Evolutionary conservation across 2,113 vertebrate species (phyloP).

Genomic region (Pardalotus punctatus): DNA sequence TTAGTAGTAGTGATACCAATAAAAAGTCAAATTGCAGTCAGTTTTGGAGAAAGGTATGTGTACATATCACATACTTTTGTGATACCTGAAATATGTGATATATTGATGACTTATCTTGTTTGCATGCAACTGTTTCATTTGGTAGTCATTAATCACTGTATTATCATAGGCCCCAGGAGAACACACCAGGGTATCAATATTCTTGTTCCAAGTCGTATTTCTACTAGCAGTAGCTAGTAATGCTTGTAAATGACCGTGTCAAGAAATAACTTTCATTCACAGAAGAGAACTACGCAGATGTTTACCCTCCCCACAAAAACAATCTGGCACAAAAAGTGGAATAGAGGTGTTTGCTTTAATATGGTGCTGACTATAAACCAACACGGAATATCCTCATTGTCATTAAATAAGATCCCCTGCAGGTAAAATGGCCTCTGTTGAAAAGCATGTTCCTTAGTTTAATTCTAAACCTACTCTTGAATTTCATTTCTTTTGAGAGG

Average conservation of each 20-base stretch:
- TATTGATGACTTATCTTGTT: not conserved
- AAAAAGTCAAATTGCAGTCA: not conserved
- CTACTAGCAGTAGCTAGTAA: not conserved
- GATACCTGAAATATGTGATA: not conserved
- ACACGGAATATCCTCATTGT: not conserved
- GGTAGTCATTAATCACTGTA: not conserved
- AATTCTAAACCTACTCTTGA: not conserved
- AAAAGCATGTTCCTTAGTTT: not conserved
- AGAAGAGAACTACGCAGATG: not conserved
- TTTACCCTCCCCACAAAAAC: not conserved
- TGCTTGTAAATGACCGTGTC: not conserved
- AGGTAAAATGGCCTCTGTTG: not conserved
- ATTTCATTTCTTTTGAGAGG: not conserved
- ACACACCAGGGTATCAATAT: not conserved
- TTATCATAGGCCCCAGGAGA: not conserved
- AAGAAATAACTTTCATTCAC: not conserved
- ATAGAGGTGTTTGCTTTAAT: not conserved
- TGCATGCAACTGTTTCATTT: not conserved
- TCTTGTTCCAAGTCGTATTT: not conserved
- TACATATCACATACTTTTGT: not conserved
- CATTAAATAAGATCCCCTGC: not conserved
- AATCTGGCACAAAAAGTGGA: not conserved
- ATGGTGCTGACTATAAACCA: not conserved
- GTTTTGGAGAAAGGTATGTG: not conserved
- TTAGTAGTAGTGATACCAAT: not conserved